These are phyloP conservation scores for Argyresthia albistria DNA, from an alignment of 2,888 invertebrate species.

Conservation along the genomic window DNA sequence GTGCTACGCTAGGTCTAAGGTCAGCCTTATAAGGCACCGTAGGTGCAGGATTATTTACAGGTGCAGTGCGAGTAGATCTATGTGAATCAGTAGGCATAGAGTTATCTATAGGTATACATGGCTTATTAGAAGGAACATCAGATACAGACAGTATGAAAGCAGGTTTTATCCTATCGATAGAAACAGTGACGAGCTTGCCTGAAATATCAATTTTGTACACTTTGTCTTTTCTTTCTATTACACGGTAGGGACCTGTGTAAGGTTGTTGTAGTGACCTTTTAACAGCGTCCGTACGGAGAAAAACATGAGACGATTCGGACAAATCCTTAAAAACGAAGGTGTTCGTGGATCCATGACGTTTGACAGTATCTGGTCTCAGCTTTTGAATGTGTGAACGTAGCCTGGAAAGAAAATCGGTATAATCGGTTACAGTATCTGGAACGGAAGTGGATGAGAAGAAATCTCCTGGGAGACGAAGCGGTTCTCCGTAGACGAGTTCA, in stretches of 20 bases:
- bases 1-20: too few relatives aligned
- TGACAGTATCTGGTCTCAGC: not conserved
- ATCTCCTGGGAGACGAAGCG: slow-evolving; percentile 19
- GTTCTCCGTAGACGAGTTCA: slow-evolving; percentile 19
- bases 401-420: not conserved
- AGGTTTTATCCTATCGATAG: not conserved
- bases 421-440: not conserved
- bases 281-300: not conserved
- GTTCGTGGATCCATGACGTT: not conserved
- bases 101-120: too few relatives aligned
- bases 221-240: not conserved
- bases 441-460: slow-evolving; percentile 12
- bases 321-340: slow-evolving; percentile 1
- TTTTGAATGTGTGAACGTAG: not conserved
- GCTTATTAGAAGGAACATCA: too few relatives aligned
- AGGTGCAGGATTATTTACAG: too few relatives aligned
- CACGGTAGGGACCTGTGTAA: slow-evolving; percentile 6
- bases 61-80: too few relatives aligned
- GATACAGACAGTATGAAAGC: not conserved
- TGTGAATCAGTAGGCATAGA: too few relatives aligned
- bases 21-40: too few relatives aligned
- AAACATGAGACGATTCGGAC: not conserved
- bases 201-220: not conserved
- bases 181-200: not conserved
- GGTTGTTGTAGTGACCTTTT: not conserved